A percentile compares a stretch with the other conserved stretches of the same genome.
Evolutionary conservation across 2,113 vertebrate species (phyloP).

Genomic region (Monopterus albus): DNA sequence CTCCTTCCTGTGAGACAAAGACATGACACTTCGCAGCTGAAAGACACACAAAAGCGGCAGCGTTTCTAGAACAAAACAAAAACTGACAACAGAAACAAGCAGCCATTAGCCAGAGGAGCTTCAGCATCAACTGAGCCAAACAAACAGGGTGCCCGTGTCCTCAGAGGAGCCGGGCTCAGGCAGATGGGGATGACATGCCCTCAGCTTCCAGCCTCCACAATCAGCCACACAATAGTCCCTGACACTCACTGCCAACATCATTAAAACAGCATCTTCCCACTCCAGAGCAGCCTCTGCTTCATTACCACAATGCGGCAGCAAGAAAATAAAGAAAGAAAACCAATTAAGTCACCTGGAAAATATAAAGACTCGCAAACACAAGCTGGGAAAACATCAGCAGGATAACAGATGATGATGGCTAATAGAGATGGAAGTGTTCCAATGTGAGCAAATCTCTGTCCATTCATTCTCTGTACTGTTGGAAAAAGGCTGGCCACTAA

Average conservation of each 20-base stretch:
- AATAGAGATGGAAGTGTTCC: slow-evolving; percentile 16
- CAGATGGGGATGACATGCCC: slow-evolving; percentile 24
- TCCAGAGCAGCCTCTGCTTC: slow-evolving; percentile 3
- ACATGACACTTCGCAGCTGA: slow-evolving; percentile 22
- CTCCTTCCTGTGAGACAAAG: slow-evolving; percentile 88
- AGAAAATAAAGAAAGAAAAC: slow-evolving; percentile 13
- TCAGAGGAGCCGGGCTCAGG: slow-evolving; percentile 12
- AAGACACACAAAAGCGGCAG: neutral
- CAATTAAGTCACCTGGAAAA: slow-evolving; percentile 34
- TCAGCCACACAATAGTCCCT: slow-evolving; percentile 17
- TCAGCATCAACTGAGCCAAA: slow-evolving; percentile 1
- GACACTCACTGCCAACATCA: slow-evolving; percentile 21
- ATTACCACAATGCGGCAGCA: slow-evolving; percentile 10
- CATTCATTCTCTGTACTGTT: slow-evolving; percentile 1
- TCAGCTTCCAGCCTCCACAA: slow-evolving; percentile 20
- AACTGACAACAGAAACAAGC: slow-evolving; percentile 13
- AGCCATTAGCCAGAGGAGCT: slow-evolving; percentile 10
- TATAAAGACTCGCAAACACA: slow-evolving; percentile 11
- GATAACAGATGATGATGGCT: slow-evolving; percentile 11
- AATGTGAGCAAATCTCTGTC: neutral
- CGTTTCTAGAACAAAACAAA: neutral
- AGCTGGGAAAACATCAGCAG: slow-evolving; percentile 29
- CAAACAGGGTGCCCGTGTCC: slow-evolving; percentile 7
- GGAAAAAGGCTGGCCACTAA: neutral
- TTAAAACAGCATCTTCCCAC: slow-evolving; percentile 6